phyloP scores from a whole-genome alignment of 2,113 vertebrate species.

The Egretta garzetta region DNA sequence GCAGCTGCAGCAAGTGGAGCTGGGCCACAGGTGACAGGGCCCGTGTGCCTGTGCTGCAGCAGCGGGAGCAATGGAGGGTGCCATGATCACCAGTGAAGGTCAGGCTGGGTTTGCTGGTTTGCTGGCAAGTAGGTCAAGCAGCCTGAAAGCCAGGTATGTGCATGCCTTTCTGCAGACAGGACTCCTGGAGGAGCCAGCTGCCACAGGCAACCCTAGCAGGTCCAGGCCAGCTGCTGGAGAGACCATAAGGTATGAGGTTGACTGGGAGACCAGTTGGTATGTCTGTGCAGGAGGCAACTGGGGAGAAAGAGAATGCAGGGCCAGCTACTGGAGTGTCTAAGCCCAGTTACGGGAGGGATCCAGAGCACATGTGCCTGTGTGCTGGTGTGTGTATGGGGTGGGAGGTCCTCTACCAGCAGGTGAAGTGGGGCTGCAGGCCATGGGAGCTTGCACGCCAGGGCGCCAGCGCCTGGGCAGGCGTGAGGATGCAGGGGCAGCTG shows the following conservation, averaged over 20 bases:
- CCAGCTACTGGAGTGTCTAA: not conserved
- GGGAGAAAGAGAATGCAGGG: not conserved
- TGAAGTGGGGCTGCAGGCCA: not conserved
- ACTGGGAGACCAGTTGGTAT: not conserved
- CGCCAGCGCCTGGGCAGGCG: not conserved
- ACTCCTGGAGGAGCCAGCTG: not conserved
- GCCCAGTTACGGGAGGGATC: not conserved
- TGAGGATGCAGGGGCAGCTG: not conserved
- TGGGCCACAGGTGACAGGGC: not conserved
- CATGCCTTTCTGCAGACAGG: not conserved
- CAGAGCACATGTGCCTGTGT: not conserved
- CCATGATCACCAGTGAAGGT: not conserved
- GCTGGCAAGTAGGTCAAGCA: not conserved
- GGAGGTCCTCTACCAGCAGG: not conserved
- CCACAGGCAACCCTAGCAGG: not conserved
- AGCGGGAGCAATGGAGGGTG: not conserved
- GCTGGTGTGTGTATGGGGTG: too few relatives aligned
- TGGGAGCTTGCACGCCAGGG: too few relatives aligned
- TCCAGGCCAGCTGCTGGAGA: not conserved
- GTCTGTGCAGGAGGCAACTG: not conserved
- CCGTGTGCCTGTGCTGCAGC: accelerated
- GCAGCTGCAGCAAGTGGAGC: not conserved
- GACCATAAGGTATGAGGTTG: too few relatives aligned
- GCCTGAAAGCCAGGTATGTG: not conserved
- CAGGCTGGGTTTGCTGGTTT: not conserved